phyloP scores from a whole-genome alignment of 2,113 vertebrate genomes.

The Otocyon megalotis region DNA sequence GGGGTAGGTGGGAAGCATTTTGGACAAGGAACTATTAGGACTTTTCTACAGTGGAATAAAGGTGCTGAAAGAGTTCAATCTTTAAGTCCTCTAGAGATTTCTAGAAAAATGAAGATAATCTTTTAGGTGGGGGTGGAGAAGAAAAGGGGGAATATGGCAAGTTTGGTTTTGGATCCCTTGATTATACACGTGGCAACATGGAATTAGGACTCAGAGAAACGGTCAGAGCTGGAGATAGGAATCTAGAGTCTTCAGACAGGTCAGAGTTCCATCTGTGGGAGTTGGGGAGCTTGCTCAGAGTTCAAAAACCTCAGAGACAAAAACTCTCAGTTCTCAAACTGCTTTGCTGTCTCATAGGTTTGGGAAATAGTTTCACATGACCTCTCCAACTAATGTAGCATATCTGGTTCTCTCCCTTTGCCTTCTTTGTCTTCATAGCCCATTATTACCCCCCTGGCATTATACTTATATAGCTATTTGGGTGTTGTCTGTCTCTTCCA shows the following conservation, averaged over 20 bases:
- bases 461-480: neutral
- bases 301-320: neutral
- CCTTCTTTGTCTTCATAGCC: neutral
- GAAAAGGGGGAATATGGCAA: neutral
- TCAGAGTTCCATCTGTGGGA: neutral
- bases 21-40: neutral
- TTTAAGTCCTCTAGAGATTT: neutral
- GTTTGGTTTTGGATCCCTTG: neutral
- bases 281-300: neutral
- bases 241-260: neutral
- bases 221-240: neutral
- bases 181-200: neutral
- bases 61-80: neutral
- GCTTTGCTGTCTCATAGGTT: neutral
- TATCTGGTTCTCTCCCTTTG: neutral
- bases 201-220: slow-evolving; percentile 25
- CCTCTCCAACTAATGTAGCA: neutral
- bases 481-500: slow-evolving; percentile 5
- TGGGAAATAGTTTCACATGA: neutral
- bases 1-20: neutral
- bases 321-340: neutral
- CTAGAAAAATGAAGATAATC: neutral
- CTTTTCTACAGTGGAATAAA: neutral
- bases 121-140: neutral
- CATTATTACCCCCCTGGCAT: neutral